Evolutionary conservation across 2,888 invertebrate species (phyloP).

Genomic region (Nomada ruficornis): DNA sequence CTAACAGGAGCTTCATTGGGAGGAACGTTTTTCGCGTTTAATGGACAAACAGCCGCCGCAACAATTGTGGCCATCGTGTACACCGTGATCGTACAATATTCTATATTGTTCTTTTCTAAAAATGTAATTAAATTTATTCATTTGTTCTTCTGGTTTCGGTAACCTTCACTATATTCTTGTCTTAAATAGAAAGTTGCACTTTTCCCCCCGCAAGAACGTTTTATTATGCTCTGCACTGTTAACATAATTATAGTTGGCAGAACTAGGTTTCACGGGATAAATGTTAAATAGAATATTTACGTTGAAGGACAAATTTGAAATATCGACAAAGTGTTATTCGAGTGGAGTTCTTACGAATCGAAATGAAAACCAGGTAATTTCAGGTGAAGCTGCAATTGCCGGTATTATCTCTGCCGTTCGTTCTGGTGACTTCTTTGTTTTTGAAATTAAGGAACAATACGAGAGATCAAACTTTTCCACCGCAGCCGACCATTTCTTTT

Average conservation of each 20-base stretch:
- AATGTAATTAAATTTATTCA: constrained; percentile 69
- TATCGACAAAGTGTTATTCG: no score
- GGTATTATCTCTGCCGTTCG: constrained; percentile 81
- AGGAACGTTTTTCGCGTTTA: constrained; percentile 82
- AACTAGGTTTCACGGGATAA: not conserved
- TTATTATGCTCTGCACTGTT: not conserved
- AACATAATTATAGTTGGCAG: no score
- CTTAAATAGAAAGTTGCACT: no score
- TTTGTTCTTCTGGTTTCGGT: not conserved
- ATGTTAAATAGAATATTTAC: not conserved
- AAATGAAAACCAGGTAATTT: constrained; percentile 16
- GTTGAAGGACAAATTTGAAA: no score
- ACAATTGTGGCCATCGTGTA: constrained; percentile 80
- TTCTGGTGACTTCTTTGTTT: constrained; percentile 81
- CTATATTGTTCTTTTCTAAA: constrained; percentile 73
- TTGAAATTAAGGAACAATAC: constrained; percentile 77
- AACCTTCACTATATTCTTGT: not conserved
- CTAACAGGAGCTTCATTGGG: constrained; percentile 82
- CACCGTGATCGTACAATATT: constrained; percentile 80
- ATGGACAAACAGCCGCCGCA: constrained; percentile 79
- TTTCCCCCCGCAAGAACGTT: not conserved
- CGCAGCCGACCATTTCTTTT: constrained; percentile 76
- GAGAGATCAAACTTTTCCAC: constrained; percentile 72
- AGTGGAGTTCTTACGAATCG: no score
- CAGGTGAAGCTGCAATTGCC: constrained; percentile 75